Base-by-base conservation (phyloP, 2,888 invertebrate species). In the Lasioglossum villosulum region DNA sequence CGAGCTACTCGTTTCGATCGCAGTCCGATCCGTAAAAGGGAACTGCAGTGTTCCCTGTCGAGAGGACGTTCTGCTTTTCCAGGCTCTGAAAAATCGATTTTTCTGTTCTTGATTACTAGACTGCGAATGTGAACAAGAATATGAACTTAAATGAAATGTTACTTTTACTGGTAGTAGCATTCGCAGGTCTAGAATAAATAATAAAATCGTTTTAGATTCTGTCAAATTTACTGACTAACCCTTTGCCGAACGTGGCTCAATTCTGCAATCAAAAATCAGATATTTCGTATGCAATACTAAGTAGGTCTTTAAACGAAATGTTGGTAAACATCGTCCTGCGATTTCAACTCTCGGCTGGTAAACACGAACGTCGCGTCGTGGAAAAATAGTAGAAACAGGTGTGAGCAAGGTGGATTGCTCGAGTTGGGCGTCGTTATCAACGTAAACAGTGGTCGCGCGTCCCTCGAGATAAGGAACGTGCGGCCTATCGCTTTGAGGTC, bases 381-480 rank as follows among this genome's bases (percentile, higher is more conserved):
- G 14, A 19, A 6, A 30, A 14, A 3, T 2, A 63, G 16, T 16
- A 30, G 30, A 30, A 63, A 63, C 63, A 63, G 63, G 30, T 63
- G 63, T 30, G 30, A 19, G 63, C 8, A 14, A 37, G 5, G 48
- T 27, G 16, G 5, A 23, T 63, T 4, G 27, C 27, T 16, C 52
- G 34, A 63, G 45, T 14, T 27, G 45, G 3, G 16, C 27, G 23
- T 52, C 37, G 59, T 85, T 87, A 87, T 87, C 87, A 72, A 71
- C 80, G 83, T 82, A 87, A 86, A 86, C 79, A 86, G 77, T 86
- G 27, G 75, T 12, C 75, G 42, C 77, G 68, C 76, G 76, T 75
- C 59, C 74, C 34, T 48, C 34, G 80, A 76, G 87, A 86, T 86
- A 86, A 86, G 39, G 5, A 37, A 37, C 63, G 16, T 19, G 63